Evolutionary conservation across 2,113 vertebrate species (phyloP), one percentile per base, ranked within the genome.

Genomic region (Megalops atlanticus): DNA sequence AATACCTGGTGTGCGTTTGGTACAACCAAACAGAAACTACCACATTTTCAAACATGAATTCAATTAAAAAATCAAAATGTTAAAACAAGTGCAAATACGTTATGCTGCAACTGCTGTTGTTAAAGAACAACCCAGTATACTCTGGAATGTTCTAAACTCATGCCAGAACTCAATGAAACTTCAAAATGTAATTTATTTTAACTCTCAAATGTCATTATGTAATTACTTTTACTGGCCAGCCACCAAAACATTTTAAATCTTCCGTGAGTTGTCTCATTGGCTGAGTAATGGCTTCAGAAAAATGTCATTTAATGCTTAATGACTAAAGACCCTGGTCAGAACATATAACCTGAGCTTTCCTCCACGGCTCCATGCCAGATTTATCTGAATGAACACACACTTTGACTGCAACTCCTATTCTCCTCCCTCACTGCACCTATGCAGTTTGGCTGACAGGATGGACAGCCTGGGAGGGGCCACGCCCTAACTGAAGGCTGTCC

Each of bases 401-500:
- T 2, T 24, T n/a, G 58, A 31, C 58, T 11, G n/a, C n/a, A 31
- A 0, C 58, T 31, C 58, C 1, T 1, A 24, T n/a, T 8, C 24
- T 11, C 31, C 58, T 64, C 49, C 31, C 58, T 64, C 49, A 7
- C 58, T 64, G 58, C 31, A 31, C 58, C 24, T 45, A 39, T 16
- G 24, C 21, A 24, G 24, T 12, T 39, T 6, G 70, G 36, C 15
- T 45, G 73, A 75, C 39, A 7, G 39, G 73, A 39, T 16, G 72
- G 39, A 43, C 16, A 1, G 72, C 10, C 72, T 14, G 10, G 36
- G 70, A 36, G 5, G 16, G 70, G 70, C 15, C 35, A 6, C 43
- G 14, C 52, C 58, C 52, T n/a, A 24, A 8, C n/a, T 64, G 91
- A 93, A 91, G 88, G 86, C 83, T 83, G 80, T 92, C 92, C 87